Evolutionary conservation across 1,140 invertebrate genomes (phyloP), one percentile per base, ranked within the genome.

Genomic region (Orussus abietinus): DNA sequence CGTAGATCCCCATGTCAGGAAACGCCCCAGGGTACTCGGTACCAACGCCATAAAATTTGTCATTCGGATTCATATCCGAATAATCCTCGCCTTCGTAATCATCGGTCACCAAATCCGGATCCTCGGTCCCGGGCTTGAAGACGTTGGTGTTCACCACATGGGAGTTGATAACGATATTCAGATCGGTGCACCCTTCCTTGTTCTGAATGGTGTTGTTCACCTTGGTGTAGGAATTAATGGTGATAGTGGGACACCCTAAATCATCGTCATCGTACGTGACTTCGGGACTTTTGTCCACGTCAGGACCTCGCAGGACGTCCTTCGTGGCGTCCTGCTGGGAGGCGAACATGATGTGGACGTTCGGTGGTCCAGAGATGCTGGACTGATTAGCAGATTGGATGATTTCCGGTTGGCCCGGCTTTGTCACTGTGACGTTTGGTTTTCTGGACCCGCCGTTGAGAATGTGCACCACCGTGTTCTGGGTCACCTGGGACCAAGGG

Each of bases 131-230:
- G 10, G 58, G 43, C 3, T 57, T 56, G 4, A 60, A 51, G 2
- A 57, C 39, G 20, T 70, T 66, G 0, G 57, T 68, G 33, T 59
- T 69, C 4, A 69, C 38, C 9, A 74, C 40, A 7, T 74, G 72
- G 1, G 70, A 72, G 33, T 74, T 73, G 11, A 74, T 72, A 4
- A 74, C 60, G n/a, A 74, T 73, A 38, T 72, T 74, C 5, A 74
- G 26, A 36, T 73, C 72, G 0, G 62, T 71, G 31, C 72, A 74
- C 0, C 66, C 69, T 39, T 73, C 62, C 30, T 73, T 72, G 28
- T 62, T 69, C 14, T 72, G 57, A 11, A 73, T 63, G 0, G 66
- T 73, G 21, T 71, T 73, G 13, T 72, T 73, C 3, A 72, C 59
- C 15, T 57, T 56, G 0, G 72, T 73, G 5, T 66, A 62, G 0